Evolutionary conservation across 2,113 vertebrate species (phyloP).

Genomic region (Puntigrus tetrazona): DNA sequence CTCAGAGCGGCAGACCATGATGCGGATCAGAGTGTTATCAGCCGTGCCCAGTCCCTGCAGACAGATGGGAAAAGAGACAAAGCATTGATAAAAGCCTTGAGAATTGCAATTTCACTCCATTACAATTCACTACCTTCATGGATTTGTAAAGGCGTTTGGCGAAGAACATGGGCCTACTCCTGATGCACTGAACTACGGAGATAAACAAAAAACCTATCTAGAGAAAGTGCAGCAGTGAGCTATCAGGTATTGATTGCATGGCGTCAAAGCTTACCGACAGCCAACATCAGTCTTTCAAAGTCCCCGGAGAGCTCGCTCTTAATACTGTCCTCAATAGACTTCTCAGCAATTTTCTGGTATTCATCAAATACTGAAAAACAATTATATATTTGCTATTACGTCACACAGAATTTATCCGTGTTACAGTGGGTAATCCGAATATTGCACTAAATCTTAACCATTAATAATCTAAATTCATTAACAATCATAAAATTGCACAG

Average conservation of each 20-base stretch:
- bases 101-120: not conserved
- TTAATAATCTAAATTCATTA: not conserved
- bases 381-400: not conserved
- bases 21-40: conserved; percentile 94
- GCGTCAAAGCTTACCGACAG: conserved; percentile 81
- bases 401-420: not conserved
- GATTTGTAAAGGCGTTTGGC: conserved; percentile 91
- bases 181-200: conserved; percentile 84
- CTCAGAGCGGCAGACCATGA: conserved; percentile 94
- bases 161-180: conserved; percentile 89
- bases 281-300: conserved; percentile 94
- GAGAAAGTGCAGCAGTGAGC: not conserved
- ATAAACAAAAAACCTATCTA: conserved; percentile 26
- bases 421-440: not conserved
- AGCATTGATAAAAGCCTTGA: not conserved
- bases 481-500: not conserved
- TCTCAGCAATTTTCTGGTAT: conserved; percentile 86
- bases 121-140: conserved; percentile 84
- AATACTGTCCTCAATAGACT: conserved; percentile 90
- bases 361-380: conserved; percentile 86
- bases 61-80: not conserved
- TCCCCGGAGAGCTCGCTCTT: conserved; percentile 92
- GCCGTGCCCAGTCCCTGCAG: conserved; percentile 89
- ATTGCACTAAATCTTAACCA: not conserved
- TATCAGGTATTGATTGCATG: not conserved